These are phyloP conservation scores for Sminthurinus aureus DNA, from an alignment of 2,888 invertebrate genomes.

Conservation along the genomic window DNA sequence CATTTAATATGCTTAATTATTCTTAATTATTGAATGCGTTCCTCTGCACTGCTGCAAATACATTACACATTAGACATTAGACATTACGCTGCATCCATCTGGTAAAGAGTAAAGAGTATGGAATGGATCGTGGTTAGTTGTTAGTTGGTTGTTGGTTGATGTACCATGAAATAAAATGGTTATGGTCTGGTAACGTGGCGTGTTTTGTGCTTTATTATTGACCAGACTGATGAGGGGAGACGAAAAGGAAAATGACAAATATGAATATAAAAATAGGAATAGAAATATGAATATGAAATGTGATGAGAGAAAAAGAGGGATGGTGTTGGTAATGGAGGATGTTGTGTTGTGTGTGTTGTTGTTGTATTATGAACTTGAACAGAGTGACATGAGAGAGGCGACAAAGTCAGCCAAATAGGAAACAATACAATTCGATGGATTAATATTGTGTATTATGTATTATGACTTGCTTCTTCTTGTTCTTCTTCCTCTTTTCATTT, in stretches of 20 bases:
- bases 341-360: background rate
- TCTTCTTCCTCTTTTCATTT: background rate
- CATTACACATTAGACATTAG: too few species aligned
- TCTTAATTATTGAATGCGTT: too few species aligned
- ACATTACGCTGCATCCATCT: too few species aligned
- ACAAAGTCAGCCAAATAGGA: conserved; percentile 8
- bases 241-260: too few species aligned
- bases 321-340: background rate
- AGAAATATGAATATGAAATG: too few species aligned
- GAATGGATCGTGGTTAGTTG: too few species aligned
- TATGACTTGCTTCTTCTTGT: background rate
- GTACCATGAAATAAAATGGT: background rate
- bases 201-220: background rate
- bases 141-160: too few species aligned
- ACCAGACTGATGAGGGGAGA: background rate
- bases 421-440: conserved; percentile 24
- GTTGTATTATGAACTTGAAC: background rate
- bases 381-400: conserved; percentile 12
- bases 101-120: too few species aligned
- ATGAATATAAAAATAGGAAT: too few species aligned
- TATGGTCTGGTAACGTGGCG: background rate
- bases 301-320: background rate
- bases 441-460: background rate
- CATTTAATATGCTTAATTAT: too few species aligned
- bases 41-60: too few species aligned